Evolutionary conservation across 2,797 vertebrate species (phyloP), one percentile per base, ranked within the genome.

Genomic region (Pempheris klunzingeri): DNA sequence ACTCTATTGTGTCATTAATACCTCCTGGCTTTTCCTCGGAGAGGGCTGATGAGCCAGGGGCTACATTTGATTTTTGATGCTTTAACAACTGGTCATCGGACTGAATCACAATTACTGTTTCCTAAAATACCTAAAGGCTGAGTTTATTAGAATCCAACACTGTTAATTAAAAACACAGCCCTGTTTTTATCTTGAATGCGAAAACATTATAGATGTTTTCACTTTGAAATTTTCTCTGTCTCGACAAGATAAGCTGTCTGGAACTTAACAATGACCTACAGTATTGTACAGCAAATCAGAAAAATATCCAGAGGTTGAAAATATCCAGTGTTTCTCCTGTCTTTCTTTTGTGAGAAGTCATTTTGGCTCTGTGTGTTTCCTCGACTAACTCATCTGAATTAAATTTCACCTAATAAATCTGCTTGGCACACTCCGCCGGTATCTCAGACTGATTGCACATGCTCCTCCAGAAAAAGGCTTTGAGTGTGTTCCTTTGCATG

Each of bases 321-420:
- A 66, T 9, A 59, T 63, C 20, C 62, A 52, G 43, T 4, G 17
- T 76, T 64, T 57, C 43, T 49, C 44, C 39, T 54, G 41, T 66
- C 74, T 63, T 57, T 47, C 59, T 46, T 77, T 55, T 66, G 52
- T 38, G 32, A 60, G 39, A 80, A 77, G 64, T 64, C 20, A 64
- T 80, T 83, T 81, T 70, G 61, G 24, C 74, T 77, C 71, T 0
- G 66, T 11, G 30, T 79, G 53, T 87, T 84, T 79, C 77, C 67
- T 84, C 80, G 83, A 88, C 84, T 90, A 89, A 86, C 87, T 80
- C 44, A 17, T 78, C 83, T 68, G 76, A 93, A 85, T 89, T 69
- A 84, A 83, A 90, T 81, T 86, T 81, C 70, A 74, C 81, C 81
- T 82, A 87, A 91, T 92, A 88, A 90, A 91, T 92, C 80, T 80